These are phyloP conservation scores for Aphelenchoides bicaudatus DNA, from an alignment of 2,888 invertebrate genomes.

Conservation along the genomic window DNA sequence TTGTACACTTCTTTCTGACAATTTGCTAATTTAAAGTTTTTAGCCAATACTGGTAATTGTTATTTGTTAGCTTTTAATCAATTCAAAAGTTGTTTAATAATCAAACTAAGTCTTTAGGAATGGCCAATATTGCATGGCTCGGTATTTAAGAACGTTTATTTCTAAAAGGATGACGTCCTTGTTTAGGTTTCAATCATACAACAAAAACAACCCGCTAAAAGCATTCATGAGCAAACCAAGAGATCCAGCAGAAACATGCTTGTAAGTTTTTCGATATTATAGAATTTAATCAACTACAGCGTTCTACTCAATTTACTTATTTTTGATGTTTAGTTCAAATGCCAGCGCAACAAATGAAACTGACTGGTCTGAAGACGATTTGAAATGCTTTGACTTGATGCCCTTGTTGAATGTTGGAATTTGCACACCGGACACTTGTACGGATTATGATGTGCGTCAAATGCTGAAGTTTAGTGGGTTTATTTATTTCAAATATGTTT, in stretches of 20 bases:
- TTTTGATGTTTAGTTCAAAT: conserved; percentile 28
- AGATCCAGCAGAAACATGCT: conserved; percentile 36
- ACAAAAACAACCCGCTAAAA: conserved; percentile 56
- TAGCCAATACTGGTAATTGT: conserved; percentile 3
- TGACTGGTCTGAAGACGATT: conserved; percentile 44
- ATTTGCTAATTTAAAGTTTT: background rate
- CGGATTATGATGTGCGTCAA: conserved; percentile 55
- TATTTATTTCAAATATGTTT: background rate
- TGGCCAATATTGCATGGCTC: conserved; percentile 59
- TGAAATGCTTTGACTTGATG: conserved; percentile 54
- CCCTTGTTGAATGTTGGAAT: conserved; percentile 59
- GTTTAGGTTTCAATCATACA: conserved; percentile 56
- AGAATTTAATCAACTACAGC: too few species aligned
- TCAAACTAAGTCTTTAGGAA: conserved; percentile 51
- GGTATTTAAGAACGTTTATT: too few species aligned
- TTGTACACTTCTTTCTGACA: conserved; percentile 7
- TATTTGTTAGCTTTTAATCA: background rate
- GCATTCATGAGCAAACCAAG: conserved; percentile 30
- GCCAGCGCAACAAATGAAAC: conserved; percentile 27
- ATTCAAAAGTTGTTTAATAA: background rate
- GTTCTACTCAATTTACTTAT: too few species aligned
- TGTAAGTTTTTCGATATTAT: conserved; percentile 22
- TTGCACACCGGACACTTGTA: conserved; percentile 60
- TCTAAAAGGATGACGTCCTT: too few species aligned
- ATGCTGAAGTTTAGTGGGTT: conserved; percentile 51